Evolutionary conservation across 2,797 vertebrate genomes (phyloP), one percentile per base, ranked within the genome.

Genomic region (Zenarchopterus dispar): DNA sequence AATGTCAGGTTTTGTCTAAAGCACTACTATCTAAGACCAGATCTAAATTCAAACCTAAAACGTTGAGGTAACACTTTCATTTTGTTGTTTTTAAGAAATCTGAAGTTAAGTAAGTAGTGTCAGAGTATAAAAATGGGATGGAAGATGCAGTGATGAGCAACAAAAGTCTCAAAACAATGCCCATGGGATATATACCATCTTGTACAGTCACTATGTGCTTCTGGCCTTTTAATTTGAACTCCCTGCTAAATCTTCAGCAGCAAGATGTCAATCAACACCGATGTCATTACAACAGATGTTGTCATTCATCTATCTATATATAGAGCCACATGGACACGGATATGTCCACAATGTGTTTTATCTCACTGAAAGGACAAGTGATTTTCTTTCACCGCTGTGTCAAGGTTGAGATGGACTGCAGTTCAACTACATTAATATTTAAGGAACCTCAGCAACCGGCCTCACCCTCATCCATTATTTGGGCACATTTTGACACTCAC

Each of bases 391-490:
- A 81, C 71, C 7, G 19, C 69, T 16, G 77, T 84, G 85, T 86
- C 82, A 82, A 67, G 56, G 70, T 71, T 64, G 77, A 82, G 87
- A 88, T 88, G 84, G 76, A 83, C 82, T 86, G 84, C 71, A 41
- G 78, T 85, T 80, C 80, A 77, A 84, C 86, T 75, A 74, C 89
- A 89, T 91, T 86, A 90, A 91, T 91, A 91, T 90, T 91, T 91
- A 84, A 90, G 72, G 72, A 82, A 75, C 72, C 73, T 78, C 68
- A 33, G 77, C 79, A 57, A 70, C 61, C 45, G 81, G 70, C 78
- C 74, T 89, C 71, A 55, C 73, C 51, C 65, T 88, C 87, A 88
- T 91, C 84, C 82, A 88, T 91, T 92, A 91, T 89, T 88, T 70
- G 79, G 67, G 50, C 56, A 23, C 71, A 77, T 75, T 72, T 75